Evolutionary conservation across 2,888 invertebrate genomes (phyloP), one percentile per base, ranked within the genome.

Genomic region (Epinotia bilunana): DNA sequence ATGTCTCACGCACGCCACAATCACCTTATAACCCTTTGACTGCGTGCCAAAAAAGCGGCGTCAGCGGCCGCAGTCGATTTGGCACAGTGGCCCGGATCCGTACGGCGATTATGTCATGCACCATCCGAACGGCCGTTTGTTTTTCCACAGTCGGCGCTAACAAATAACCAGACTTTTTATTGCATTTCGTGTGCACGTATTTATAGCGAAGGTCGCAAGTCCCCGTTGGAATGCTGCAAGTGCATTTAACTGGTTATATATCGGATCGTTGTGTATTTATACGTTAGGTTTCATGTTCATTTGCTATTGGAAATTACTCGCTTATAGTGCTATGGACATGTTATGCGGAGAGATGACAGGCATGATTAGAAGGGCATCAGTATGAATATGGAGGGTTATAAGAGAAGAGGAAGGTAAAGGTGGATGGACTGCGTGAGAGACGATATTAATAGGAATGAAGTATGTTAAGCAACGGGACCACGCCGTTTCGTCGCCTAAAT

Each of bases 91-190:
- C 88, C 89, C 90, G 92, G 91, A 92, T 93, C 91, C 88, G 90
- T 88, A 82, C 81, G 86, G 90, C 87, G 93, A 91, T 94, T 93
- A 92, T 93, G 93, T 94, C 93, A 94, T 91, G 89, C 90, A 86
- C 84, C 86, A 88, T 90, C 87, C 83, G 82, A 86, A 86, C 83
- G 81, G 84, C 84, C 84, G 87, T 90, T 88, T 88, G 84, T 89
- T 91, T 86, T 89, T 88, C 85, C 83, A 84, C 86, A 83, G 83
- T 86, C 84, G 79, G 79, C 81, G 79, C 83, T 83, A 85, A 86
- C 84, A 84, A 85, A 87, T 75, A 75, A 71, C 60, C 43, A 60
- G 53, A 74, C 70, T 75, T 72, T 75, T 75, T 75, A 75, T 75
- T 75, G 72, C 67, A 67, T 69, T 49, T 74, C 64, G 55, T 39